Conservation (phyloP, 1,140 invertebrate species). For the Rhopalosiphum padi region DNA sequence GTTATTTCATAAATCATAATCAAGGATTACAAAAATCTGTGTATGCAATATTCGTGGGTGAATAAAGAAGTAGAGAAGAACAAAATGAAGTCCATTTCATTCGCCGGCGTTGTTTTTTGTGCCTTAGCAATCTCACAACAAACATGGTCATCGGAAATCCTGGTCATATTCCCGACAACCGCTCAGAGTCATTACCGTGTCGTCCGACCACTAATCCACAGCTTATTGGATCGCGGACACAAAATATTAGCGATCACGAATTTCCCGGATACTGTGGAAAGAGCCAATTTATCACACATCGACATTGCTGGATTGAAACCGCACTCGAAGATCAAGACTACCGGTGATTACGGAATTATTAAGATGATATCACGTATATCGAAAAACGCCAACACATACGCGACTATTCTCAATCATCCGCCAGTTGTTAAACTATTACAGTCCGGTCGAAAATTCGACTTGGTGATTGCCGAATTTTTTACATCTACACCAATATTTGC, state of each 20-base stretch:
- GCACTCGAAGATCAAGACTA: background rate
- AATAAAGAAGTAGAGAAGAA: background rate
- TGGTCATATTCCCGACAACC: slow-evolving; percentile 61
- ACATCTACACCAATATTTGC: background rate
- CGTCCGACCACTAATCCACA: slow-evolving; percentile 62
- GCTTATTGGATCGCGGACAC: slow-evolving; percentile 62
- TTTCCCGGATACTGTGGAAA: background rate
- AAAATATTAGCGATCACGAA: slow-evolving; percentile 45
- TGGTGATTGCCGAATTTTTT: slow-evolving; percentile 21
- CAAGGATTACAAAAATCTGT: background rate
- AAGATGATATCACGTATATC: background rate
- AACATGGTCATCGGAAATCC: slow-evolving; percentile 60
- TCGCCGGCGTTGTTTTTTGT: background rate
- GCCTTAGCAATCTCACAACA: background rate
- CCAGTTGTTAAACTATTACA: background rate
- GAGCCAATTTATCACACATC: background rate
- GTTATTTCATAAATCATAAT: background rate
- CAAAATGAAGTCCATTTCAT: background rate
- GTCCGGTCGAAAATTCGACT: slow-evolving; percentile 30
- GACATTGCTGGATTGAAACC: background rate
- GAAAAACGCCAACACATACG: background rate
- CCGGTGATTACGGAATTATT: rapidly evolving
- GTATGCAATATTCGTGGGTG: no score
- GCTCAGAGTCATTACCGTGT: slow-evolving; percentile 63
- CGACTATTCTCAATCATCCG: background rate